Evolutionary conservation across 2,797 vertebrate species (phyloP).

Genomic region (Acridotheres tristis): DNA sequence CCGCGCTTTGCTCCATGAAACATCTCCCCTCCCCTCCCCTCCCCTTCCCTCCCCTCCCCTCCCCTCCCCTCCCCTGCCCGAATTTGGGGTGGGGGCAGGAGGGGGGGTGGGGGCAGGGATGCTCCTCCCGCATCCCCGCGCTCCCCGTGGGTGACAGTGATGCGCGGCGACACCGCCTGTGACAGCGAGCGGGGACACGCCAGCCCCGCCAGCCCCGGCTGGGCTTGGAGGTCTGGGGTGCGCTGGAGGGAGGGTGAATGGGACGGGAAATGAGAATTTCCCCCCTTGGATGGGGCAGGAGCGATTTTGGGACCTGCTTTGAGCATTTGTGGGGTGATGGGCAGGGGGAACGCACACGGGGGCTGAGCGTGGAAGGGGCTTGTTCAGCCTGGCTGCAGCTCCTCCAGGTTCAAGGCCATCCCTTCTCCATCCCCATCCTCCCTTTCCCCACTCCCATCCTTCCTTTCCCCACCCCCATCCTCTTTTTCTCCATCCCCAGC

Average conservation of each 20-base stretch:
- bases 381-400: background rate
- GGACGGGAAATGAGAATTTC: background rate
- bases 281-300: background rate
- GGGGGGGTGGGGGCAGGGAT: slow-evolving; percentile 26
- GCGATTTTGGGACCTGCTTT: background rate
- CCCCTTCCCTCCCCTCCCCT: background rate
- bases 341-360: accelerated
- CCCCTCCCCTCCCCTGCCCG: background rate
- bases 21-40: background rate
- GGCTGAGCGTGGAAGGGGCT: background rate
- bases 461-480: background rate
- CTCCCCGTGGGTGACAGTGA: slow-evolving; percentile 9
- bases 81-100: background rate
- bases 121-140: background rate
- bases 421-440: background rate
- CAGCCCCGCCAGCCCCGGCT: background rate
- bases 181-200: background rate
- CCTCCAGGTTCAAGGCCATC: background rate
- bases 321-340: background rate
- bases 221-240: background rate
- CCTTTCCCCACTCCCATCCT: background rate
- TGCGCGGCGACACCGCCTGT: background rate
- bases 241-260: background rate
- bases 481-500: background rate
- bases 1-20: background rate